A percentile compares a stretch with the other conserved stretches of the same genome.
Evolutionary conservation across 2,888 invertebrate genomes (phyloP).

Genomic region (Pardosa pseudoannulata): DNA sequence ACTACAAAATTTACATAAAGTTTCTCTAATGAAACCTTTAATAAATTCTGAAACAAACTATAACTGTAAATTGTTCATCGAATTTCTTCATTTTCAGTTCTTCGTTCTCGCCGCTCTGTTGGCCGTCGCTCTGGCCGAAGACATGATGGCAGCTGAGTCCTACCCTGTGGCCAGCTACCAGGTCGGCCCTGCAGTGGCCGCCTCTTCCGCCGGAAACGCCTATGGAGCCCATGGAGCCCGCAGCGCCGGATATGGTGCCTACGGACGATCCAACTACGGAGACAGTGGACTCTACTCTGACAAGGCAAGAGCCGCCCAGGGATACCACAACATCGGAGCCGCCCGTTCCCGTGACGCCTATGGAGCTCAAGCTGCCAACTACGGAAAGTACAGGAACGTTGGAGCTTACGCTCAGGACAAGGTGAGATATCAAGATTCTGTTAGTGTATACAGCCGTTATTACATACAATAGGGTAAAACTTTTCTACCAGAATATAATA

Average conservation of each 20-base stretch:
- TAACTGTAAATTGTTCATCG: neutral
- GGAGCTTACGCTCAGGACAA: constrained; percentile 68
- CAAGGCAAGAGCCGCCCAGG: constrained; percentile 52
- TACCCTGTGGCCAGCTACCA: constrained; percentile 55
- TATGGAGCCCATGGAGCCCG: constrained; percentile 59
- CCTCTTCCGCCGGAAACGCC: constrained; percentile 50
- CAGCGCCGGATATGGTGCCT: constrained; percentile 45
- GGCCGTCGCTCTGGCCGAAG: constrained; percentile 56
- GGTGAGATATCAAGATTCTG: too few species aligned
- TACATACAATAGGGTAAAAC: too few species aligned
- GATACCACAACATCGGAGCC: constrained; percentile 63
- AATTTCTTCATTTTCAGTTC: constrained; percentile 15
- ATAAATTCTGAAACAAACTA: neutral
- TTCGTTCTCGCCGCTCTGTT: constrained; percentile 40
- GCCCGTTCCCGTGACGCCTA: constrained; percentile 48
- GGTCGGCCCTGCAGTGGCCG: constrained; percentile 37
- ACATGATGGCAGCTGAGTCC: constrained; percentile 60
- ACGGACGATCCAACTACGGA: constrained; percentile 60
- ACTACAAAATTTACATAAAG: neutral
- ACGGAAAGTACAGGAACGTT: constrained; percentile 58
- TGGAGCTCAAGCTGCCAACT: constrained; percentile 53
- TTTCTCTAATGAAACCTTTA: neutral
- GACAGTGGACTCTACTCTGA: constrained; percentile 65
- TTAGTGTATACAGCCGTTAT: too few species aligned
- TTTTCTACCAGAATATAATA: too few species aligned